phyloP scores from a whole-genome alignment of 2,888 invertebrate species.

The Harpalus rubripes region DNA sequence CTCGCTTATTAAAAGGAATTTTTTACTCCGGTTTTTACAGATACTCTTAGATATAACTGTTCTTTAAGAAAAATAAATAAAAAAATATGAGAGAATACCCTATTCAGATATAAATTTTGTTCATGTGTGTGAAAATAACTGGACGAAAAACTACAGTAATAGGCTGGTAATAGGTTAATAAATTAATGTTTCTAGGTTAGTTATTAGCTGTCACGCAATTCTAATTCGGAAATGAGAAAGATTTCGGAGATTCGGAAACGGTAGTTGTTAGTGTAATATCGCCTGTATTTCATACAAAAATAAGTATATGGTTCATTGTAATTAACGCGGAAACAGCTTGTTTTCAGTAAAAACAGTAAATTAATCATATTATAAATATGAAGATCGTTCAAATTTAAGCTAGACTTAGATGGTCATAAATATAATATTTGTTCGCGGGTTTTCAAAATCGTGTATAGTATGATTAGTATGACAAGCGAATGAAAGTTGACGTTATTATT shows the following conservation, averaged over 20 bases:
- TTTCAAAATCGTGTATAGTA: no score
- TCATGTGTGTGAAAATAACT: not conserved
- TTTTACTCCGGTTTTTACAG: no score
- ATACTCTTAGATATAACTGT: no score
- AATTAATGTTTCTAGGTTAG: conserved; percentile 35
- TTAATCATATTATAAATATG: not conserved
- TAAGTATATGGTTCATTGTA: conserved; percentile 27
- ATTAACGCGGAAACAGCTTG: conserved; percentile 18
- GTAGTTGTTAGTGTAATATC: conserved; percentile 39
- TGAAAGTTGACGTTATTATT: no score
- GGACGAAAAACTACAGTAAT: conserved; percentile 32
- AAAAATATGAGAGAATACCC: no score
- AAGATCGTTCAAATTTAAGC: no score
- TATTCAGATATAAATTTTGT: not conserved
- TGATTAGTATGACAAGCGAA: no score
- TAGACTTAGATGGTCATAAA: no score
- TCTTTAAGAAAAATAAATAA: no score
- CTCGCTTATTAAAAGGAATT: no score
- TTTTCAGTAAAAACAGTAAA: conserved; percentile 22
- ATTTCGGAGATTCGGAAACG: conserved; percentile 31
- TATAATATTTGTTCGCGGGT: no score
- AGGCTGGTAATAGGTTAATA: conserved; percentile 31
- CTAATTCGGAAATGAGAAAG: conserved; percentile 19
- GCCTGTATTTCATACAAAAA: conserved; percentile 21
- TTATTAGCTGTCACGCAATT: conserved; percentile 39